These are phyloP conservation scores for Emydocephalus ijimae DNA, from an alignment of 2,113 vertebrate genomes.

Conservation along the genomic window DNA sequence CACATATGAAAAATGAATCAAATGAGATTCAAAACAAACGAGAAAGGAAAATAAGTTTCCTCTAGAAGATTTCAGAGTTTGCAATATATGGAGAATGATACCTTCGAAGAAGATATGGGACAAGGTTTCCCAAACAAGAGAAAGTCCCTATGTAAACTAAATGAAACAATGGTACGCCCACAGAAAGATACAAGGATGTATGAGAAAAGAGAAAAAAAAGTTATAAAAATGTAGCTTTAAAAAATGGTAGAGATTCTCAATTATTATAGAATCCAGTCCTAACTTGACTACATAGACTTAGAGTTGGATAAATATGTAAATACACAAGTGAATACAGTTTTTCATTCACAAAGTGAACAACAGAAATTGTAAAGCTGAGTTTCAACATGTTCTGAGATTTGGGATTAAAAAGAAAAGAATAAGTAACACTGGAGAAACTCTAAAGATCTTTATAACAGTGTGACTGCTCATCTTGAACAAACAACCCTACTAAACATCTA, in stretches of 20 bases:
- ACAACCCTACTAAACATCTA: neutral
- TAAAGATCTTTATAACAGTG: neutral
- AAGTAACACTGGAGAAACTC: neutral
- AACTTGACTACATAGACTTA: neutral
- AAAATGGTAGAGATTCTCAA: neutral
- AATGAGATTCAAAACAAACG: neutral
- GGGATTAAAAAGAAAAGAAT: neutral
- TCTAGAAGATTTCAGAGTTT: neutral
- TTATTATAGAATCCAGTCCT: neutral
- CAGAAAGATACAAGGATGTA: neutral
- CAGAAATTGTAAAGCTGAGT: neutral
- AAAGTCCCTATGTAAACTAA: neutral
- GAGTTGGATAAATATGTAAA: neutral
- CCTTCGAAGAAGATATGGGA: neutral
- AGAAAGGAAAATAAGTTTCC: neutral
- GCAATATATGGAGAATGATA: neutral
- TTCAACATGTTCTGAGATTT: neutral
- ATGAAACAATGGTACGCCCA: neutral
- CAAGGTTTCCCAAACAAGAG: neutral
- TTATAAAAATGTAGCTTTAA: neutral
- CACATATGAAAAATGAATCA: neutral
- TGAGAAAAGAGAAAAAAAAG: neutral
- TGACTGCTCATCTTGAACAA: neutral
- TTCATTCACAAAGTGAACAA: neutral
- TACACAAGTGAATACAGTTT: neutral